phyloP scores from a whole-genome alignment of 2,888 invertebrate species.

The Acanthoscelides obtectus region DNA sequence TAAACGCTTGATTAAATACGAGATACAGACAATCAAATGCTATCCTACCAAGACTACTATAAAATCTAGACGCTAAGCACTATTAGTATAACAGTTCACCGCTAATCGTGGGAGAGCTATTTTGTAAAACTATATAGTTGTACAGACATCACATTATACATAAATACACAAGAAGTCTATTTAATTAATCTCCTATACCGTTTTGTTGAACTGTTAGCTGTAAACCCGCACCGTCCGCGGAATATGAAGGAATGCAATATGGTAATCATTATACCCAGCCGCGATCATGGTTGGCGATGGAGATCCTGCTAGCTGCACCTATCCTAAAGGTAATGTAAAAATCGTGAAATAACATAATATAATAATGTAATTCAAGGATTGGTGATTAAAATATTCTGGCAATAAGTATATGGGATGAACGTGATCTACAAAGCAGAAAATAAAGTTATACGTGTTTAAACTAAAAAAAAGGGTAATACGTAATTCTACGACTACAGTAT shows the following conservation, averaged over 20 bases:
- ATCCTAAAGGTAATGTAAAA: background rate
- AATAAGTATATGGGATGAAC: no score
- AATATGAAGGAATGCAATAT: background rate
- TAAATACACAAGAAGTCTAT: background rate
- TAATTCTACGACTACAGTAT: no score
- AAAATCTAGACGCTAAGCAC: background rate
- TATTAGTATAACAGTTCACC: background rate
- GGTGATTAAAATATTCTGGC: background rate
- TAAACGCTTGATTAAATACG: no score
- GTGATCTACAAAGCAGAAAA: no score
- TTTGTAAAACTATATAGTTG: background rate
- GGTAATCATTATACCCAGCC: background rate
- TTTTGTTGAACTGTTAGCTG: background rate
- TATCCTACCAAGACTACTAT: background rate
- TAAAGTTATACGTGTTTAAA: no score
- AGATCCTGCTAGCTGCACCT: background rate
- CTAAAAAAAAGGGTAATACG: no score
- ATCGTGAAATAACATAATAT: background rate
- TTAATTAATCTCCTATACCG: background rate
- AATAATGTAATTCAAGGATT: background rate
- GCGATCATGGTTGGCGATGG: background rate
- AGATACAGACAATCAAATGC: no score
- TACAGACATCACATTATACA: background rate
- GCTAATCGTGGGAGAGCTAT: background rate
- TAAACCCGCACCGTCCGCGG: background rate